phyloP scores from a whole-genome alignment of 2,797 vertebrate species.

The Neosalanx taihuensis region DNA sequence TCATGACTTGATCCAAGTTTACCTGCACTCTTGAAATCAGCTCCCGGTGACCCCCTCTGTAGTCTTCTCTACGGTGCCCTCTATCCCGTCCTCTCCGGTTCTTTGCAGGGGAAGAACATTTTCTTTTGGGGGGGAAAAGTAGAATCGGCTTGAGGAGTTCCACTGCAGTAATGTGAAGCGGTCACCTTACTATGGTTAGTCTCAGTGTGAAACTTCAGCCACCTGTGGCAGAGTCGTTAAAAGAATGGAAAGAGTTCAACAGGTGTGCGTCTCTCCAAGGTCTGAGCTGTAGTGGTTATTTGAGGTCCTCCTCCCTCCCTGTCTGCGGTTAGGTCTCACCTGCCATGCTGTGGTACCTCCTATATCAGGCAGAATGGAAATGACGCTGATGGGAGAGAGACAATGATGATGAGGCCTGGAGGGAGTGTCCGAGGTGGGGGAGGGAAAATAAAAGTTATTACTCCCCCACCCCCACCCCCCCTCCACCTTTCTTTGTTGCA shows the following conservation, averaged over 20 bases:
- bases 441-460: slow-evolving; percentile 30
- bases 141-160: slow-evolving; percentile 13
- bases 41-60: slow-evolving; percentile 7
- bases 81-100: slow-evolving; percentile 25
- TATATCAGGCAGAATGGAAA: slow-evolving; percentile 61
- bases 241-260: background rate
- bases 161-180: slow-evolving; percentile 3
- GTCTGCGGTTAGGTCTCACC: slow-evolving; percentile 58
- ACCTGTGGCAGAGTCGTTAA: slow-evolving; percentile 7
- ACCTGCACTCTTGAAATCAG: background rate
- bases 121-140: background rate
- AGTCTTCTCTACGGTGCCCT: background rate
- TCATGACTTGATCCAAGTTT: background rate
- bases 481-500: background rate
- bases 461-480: background rate
- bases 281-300: slow-evolving; percentile 2
- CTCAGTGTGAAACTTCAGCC: background rate
- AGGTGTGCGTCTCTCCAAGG: slow-evolving; percentile 28
- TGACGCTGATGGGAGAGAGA: slow-evolving; percentile 39
- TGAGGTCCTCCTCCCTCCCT: slow-evolving; percentile 39
- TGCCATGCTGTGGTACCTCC: slow-evolving; percentile 53
- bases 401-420: slow-evolving; percentile 45
- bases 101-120: background rate
- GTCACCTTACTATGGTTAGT: background rate
- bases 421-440: slow-evolving; percentile 38